phyloP scores from a whole-genome alignment of 2,113 vertebrate genomes.

The Sminthopsis crassicaudata region DNA sequence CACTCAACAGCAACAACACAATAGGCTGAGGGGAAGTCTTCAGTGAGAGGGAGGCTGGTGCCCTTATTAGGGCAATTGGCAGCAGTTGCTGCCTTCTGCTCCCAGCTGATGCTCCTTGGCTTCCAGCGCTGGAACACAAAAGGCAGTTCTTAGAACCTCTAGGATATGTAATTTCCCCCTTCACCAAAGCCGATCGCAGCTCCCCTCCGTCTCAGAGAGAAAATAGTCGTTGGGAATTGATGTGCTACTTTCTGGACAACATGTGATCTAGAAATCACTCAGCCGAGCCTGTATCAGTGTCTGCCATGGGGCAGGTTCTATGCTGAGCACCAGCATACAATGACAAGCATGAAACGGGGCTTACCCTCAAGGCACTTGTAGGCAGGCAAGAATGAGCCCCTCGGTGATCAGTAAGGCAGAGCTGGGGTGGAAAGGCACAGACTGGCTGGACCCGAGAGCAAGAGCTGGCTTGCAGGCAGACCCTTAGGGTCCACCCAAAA shows the following conservation, averaged over 20 bases:
- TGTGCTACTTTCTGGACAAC: background rate
- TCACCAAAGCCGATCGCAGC: background rate
- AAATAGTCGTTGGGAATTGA: background rate
- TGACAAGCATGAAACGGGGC: background rate
- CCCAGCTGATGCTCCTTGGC: background rate
- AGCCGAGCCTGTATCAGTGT: background rate
- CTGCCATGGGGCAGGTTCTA: accelerated
- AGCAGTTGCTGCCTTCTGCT: background rate
- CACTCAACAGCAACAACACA: background rate
- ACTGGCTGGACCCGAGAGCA: background rate
- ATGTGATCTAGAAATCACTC: background rate
- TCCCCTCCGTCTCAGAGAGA: background rate
- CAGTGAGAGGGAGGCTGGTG: background rate
- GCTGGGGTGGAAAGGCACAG: background rate
- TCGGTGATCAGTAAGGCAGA: background rate
- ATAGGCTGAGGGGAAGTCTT: background rate
- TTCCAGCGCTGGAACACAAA: background rate
- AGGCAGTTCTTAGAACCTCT: background rate
- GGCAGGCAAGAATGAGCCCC: background rate
- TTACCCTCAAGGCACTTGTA: background rate
- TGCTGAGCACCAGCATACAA: background rate
- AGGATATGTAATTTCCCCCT: background rate
- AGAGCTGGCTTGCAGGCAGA: background rate
- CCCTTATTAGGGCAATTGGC: background rate
- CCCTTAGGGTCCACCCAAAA: no score